Base-by-base conservation (phyloP, 2,797 vertebrate genomes). In the Chiroxiphia lanceolata region DNA sequence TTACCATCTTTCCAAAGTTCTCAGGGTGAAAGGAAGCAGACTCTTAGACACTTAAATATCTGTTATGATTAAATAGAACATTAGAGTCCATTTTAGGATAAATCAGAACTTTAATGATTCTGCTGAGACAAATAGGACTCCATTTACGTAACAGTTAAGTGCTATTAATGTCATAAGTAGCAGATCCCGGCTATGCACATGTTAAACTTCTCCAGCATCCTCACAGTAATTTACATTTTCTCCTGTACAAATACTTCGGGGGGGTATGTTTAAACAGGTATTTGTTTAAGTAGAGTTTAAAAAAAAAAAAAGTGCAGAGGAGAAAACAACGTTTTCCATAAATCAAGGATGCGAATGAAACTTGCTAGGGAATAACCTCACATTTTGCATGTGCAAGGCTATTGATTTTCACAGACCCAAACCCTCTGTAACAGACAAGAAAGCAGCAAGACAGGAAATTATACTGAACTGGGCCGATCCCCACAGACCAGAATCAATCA, bases 41-140 rank as follows among this genome's bases (percentile, higher is more conserved):
- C 27, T 92, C 86, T 69, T 94, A 94, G 83, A 95, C 36, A 94
- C 93, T 97, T 95, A 91, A 96, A 86, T 87, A 90, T 93, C 91
- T 44, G 40, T 79, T 95, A 88, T 89, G 96, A 97, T 97, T 96
- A 96, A 97, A 90, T 76, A 94, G 95, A 97, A 95, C 87, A 91
- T 97, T 95, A 97, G 87, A 89, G 76, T 63, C 93, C 85, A 89
- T 97, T 98, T 97, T 84, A 89, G 88, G 93, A 95, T 96, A 98
- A 98, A 97, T 97, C 95, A 94, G 76, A 95, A 95, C 87, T 97
- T 93, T 81, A 96, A 92, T 92, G 88, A 93, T 96, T 97, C 96
- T 96, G 94, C 95, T 87, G 88, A 98, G 96, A 95, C 93, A 97
- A 96, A 95, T 33, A 97, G 90, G 88, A 78, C 82, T 92, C 94